A percentile compares a stretch with the other conserved stretches of the same genome.
Conservation (phyloP, 2,888 invertebrate genomes). For the Megamerina dolium region DNA sequence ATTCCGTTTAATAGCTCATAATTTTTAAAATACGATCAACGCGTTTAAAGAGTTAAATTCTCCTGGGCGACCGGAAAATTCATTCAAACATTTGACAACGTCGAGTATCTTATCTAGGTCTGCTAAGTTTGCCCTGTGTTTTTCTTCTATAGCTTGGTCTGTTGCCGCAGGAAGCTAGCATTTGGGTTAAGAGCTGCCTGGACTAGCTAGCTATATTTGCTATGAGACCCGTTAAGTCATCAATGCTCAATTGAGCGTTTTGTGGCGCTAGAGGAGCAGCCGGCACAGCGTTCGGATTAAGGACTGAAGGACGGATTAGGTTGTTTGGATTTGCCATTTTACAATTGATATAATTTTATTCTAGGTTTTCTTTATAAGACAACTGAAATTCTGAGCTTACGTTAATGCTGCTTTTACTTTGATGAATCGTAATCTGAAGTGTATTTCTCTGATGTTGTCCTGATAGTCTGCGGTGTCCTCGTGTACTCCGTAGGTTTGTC, state of each 20-base stretch:
- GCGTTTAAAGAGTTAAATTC: slow-evolving; percentile 5
- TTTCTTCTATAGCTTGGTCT: neutral
- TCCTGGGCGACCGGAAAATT: neutral
- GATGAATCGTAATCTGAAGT: too few species aligned
- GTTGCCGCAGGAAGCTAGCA: neutral
- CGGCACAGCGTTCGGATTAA: too few species aligned
- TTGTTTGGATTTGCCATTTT: slow-evolving; percentile 6
- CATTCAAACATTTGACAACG: neutral
- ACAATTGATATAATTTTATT: too few species aligned
- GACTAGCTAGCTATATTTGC: neutral
- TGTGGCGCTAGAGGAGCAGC: neutral
- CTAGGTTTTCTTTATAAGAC: too few species aligned
- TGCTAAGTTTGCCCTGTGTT: neutral
- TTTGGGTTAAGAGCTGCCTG: neutral
- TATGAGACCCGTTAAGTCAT: neutral
- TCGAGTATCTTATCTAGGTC: too few species aligned
- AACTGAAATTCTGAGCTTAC: too few species aligned
- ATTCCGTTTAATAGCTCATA: slow-evolving; percentile 1
- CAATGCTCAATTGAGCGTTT: neutral
- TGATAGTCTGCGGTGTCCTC: too few species aligned
- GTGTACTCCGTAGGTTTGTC: too few species aligned
- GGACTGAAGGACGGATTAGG: slow-evolving; percentile 1
- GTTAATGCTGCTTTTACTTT: too few species aligned
- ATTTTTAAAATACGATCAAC: slow-evolving; percentile 3
- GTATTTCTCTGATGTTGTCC: too few species aligned